Conservation (phyloP, 2,113 vertebrate genomes). For the Anolis carolinensis region DNA sequence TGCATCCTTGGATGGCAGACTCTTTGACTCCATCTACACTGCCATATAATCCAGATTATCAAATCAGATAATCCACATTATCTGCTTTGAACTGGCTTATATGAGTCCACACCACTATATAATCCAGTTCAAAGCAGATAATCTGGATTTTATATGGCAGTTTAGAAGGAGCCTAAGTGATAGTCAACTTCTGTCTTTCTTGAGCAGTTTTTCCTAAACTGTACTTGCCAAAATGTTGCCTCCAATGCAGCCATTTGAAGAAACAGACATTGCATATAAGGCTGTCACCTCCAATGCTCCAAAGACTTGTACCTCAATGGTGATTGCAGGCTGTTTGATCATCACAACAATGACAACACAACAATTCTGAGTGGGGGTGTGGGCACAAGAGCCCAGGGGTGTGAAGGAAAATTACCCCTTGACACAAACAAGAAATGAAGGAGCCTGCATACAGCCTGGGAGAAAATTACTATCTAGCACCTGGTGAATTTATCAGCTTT, state of each 20-base stretch:
- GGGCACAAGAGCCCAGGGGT: not conserved
- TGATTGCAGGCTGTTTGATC: not conserved
- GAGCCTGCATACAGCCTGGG: not conserved
- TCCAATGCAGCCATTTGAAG: not conserved
- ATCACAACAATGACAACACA: not conserved
- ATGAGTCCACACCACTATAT: too few relatives aligned
- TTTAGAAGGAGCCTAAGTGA: too few relatives aligned
- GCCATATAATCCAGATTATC: too few relatives aligned
- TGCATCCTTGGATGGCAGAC: not conserved
- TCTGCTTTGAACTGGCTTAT: too few relatives aligned
- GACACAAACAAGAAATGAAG: conserved; percentile 14
- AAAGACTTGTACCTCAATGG: not conserved
- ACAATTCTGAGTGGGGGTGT: not conserved
- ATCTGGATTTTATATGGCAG: too few relatives aligned
- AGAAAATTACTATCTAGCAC: conserved; percentile 28
- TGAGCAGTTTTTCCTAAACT: not conserved
- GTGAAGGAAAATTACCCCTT: conserved; percentile 7
- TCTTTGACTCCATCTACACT: too few relatives aligned
- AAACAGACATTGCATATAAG: not conserved
- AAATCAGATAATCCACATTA: too few relatives aligned
- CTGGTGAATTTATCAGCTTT: conserved; percentile 25
- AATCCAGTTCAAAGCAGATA: too few relatives aligned
- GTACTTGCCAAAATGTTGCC: not conserved
- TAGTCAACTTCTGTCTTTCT: not conserved
- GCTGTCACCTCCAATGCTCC: not conserved